Conservation (phyloP, 2,797 vertebrate species). For the Natrix natrix region DNA sequence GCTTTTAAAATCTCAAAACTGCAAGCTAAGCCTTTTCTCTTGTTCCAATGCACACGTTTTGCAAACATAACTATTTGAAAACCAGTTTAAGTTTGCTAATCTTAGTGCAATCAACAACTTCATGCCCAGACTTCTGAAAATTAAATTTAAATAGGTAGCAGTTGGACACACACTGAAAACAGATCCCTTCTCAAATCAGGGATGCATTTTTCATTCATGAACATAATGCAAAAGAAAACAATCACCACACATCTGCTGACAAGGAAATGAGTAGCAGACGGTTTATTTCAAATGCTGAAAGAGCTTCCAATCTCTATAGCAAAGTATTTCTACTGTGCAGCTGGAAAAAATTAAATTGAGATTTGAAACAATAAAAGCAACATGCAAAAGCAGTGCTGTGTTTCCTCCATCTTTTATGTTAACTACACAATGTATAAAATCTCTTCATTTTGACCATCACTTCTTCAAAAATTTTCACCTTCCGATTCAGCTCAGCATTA, state of each 20-base stretch:
- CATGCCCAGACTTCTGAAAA: constrained; percentile 52
- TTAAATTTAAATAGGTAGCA: constrained; percentile 52
- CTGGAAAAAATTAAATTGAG: constrained; percentile 61
- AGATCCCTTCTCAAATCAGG: constrained; percentile 58
- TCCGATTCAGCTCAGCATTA: not conserved
- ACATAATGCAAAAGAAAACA: constrained; percentile 62
- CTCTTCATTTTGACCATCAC: constrained; percentile 32
- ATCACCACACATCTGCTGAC: constrained; percentile 64
- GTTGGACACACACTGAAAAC: constrained; percentile 49
- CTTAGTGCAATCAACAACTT: constrained; percentile 42
- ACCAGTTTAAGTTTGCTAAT: constrained; percentile 38
- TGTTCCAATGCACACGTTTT: constrained; percentile 23
- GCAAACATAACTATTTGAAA: constrained; percentile 40
- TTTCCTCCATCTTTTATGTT: constrained; percentile 47
- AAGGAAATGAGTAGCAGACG: constrained; percentile 59
- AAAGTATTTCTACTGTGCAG: constrained; percentile 58
- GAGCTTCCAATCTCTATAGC: constrained; percentile 63
- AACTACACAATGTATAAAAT: constrained; percentile 53
- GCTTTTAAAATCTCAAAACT: constrained; percentile 55
- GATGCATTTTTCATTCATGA: constrained; percentile 55
- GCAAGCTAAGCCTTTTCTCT: constrained; percentile 43
- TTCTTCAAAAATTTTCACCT: constrained; percentile 14
- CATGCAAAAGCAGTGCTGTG: constrained; percentile 31
- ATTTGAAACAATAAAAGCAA: constrained; percentile 46
- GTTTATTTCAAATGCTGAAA: constrained; percentile 62